Evolutionary conservation across 37 sponge, comb jelly and placozoan genomes (phyloP).

Genomic region (Oopsacas minuta): DNA sequence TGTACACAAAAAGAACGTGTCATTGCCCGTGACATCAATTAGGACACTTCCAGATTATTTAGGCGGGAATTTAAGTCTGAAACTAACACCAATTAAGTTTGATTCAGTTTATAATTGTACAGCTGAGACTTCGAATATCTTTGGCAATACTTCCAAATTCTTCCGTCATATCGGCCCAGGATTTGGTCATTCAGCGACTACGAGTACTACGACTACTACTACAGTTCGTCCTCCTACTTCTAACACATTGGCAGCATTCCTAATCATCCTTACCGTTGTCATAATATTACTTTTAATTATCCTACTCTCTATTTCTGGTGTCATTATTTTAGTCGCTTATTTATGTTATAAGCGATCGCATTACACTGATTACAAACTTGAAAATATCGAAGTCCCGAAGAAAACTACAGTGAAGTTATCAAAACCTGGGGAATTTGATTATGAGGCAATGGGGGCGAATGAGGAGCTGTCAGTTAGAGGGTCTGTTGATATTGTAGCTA

Average conservation of each 20-base stretch:
- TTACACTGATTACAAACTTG: not conserved
- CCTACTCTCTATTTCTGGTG: not conserved
- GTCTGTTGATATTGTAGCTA: too few species aligned
- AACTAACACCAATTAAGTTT: not conserved
- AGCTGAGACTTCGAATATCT: not conserved
- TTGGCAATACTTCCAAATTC: not conserved
- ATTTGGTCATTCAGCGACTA: not conserved
- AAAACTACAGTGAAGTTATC: too few species aligned
- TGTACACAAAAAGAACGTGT: not conserved
- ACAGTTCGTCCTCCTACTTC: not conserved
- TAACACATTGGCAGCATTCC: not conserved
- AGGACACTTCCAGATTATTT: not conserved
- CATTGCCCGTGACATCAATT: not conserved
- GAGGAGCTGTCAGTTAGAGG: too few species aligned
- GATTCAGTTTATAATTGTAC: not conserved
- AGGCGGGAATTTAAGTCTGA: not conserved
- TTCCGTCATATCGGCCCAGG: not conserved
- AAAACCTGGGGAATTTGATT: too few species aligned
- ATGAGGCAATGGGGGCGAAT: too few species aligned
- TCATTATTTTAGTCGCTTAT: not conserved
- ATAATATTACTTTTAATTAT: not conserved
- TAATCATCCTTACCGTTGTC: not conserved
- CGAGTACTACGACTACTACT: not conserved
- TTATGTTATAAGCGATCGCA: not conserved
- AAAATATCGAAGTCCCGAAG: not conserved